Conservation (phyloP, 2,888 invertebrate genomes). For the Homarus gammarus region DNA sequence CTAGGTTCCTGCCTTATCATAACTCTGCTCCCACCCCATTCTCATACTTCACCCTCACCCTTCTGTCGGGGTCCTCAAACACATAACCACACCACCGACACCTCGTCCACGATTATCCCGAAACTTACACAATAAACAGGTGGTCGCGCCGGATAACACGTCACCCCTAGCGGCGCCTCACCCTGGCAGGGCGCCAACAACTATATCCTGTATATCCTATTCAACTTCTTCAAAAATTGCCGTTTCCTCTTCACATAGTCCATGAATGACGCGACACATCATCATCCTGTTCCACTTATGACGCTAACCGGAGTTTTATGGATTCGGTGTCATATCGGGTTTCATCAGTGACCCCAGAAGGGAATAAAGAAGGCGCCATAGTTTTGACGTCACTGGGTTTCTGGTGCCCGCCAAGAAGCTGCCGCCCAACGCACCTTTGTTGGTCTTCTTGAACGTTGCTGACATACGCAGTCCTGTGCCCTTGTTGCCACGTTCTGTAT, state of each 20-base stretch:
- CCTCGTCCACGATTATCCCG: neutral
- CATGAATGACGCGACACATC: too few relatives aligned
- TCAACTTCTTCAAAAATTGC: too few relatives aligned
- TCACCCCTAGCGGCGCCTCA: too few relatives aligned
- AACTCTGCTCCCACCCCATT: neutral
- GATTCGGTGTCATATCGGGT: conserved; percentile 8
- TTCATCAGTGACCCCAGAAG: conserved; percentile 8
- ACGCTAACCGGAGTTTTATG: neutral
- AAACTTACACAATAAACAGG: too few relatives aligned
- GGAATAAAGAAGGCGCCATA: conserved; percentile 40
- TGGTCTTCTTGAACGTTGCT: conserved; percentile 25
- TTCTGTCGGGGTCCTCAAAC: too few relatives aligned
- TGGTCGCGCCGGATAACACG: too few relatives aligned
- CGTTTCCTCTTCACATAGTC: too few relatives aligned
- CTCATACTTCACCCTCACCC: neutral
- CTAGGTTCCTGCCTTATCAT: neutral
- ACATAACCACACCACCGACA: neutral
- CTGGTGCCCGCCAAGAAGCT: conserved; percentile 48
- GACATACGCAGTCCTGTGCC: neutral
- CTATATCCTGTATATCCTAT: too few relatives aligned
- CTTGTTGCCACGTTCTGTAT: neutral
- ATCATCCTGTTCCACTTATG: too few relatives aligned
- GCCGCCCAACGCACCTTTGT: conserved; percentile 17
- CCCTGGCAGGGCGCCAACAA: too few relatives aligned
- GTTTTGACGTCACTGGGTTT: conserved; percentile 44